Evolutionary conservation across 2,113 vertebrate genomes (phyloP), one percentile per base, ranked within the genome.

Genomic region (Rhabdornis inornatus): DNA sequence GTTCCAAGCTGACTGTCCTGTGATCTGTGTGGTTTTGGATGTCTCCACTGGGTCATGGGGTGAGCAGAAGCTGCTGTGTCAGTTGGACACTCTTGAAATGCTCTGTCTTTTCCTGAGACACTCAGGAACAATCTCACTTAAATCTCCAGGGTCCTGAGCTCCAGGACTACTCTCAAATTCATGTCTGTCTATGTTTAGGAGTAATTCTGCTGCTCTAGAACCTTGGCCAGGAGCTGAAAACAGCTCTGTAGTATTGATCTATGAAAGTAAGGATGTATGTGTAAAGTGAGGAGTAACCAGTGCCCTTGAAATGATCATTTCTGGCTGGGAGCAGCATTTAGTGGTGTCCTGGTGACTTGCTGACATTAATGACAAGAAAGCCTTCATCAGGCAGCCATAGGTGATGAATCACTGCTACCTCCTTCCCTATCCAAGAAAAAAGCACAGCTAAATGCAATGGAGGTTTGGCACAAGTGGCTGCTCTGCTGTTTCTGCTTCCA

Each of bases 351-450:
- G 59, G 63, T 55, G 70, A 53, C 65, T 75, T 89, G 80, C 60
- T 97, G 92, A 90, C 91, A 91, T 49, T 11, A 55, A 64, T 44
- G 69, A 92, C 77, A 82, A 90, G 89, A 84, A 91, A 78, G 65
- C 56, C 65, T 94, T 84, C 84, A 76, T 61, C 78, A 79, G 5
- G 79, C 81, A 87, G 66, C 31, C 10, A 16, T 0, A 15, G 50
- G 33, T 87, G 71, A 85, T 88, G 85, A 78, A 95, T 80, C 47
- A 75, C 71, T 83, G 82, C 86, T 83, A 13, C 25, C 75, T 80
- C 56, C 52, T 60, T 57, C 39, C 44, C 56, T 37, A 22, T n/a
- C 71, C 85, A 70, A 90, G 84, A 25, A 55, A 82, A 89, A 53
- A 65, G 22, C 40, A 22, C 70, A 93, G 70, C 78, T 88, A 59